Percentiles rank a stretch among this genome's conserved stretches.
Evolutionary conservation across 2,797 vertebrate genomes (phyloP).

Genomic region (Myotis findleyi): DNA sequence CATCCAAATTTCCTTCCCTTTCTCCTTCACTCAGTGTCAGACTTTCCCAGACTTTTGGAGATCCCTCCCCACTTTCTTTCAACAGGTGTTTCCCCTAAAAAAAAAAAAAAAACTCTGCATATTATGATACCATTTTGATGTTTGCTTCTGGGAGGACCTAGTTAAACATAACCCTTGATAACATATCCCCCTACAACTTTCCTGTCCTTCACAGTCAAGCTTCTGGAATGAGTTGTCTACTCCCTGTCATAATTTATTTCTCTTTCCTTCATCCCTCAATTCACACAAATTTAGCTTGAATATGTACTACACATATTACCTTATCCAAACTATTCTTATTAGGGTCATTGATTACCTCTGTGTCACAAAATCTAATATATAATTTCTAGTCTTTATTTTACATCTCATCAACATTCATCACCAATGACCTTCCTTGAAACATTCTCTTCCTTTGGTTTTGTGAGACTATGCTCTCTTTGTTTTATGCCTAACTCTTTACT

Average conservation of each 20-base stretch:
- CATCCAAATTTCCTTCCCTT: neutral
- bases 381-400: neutral
- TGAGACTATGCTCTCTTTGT: neutral
- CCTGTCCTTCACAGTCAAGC: neutral
- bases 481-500: neutral
- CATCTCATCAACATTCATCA: neutral
- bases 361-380: conserved; percentile 18
- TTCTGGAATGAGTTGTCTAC: neutral
- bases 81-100: neutral
- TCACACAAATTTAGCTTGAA: conserved; percentile 11
- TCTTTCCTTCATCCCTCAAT: neutral
- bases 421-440: neutral
- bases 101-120: neutral
- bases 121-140: neutral
- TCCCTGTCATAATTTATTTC: neutral
- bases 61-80: neutral
- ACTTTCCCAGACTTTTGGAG: neutral
- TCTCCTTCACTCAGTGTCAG: neutral
- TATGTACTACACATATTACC: neutral
- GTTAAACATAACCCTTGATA: neutral
- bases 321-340: neutral
- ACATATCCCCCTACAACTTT: neutral
- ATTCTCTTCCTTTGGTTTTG: neutral
- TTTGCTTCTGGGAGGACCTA: neutral
- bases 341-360: neutral